Evolutionary conservation across 1,140 invertebrate species (phyloP).

Genomic region (Saccostrea cuccullata): DNA sequence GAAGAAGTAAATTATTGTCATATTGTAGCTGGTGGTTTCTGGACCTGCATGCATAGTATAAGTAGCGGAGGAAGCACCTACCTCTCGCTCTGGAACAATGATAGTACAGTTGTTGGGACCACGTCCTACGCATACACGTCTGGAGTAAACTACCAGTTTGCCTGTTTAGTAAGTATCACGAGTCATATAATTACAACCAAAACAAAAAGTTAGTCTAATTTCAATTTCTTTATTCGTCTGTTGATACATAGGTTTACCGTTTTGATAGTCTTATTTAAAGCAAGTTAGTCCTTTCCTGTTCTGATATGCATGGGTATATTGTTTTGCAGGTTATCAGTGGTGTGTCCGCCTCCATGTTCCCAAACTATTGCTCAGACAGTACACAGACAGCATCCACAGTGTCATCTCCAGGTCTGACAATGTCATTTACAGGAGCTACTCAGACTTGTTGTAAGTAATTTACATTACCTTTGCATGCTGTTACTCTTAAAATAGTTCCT

Average conservation of each 20-base stretch:
- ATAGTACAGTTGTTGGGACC: slow-evolving; percentile 38
- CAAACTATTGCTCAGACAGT: slow-evolving; percentile 49
- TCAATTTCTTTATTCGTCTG: too few species aligned
- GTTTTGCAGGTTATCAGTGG: slow-evolving; percentile 39
- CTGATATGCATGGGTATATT: too few species aligned
- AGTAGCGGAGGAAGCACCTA: slow-evolving; percentile 42
- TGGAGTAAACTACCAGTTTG: slow-evolving; percentile 33
- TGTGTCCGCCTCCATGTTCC: slow-evolving; percentile 39
- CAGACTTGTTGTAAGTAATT: slow-evolving; percentile 30
- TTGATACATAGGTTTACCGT: too few species aligned
- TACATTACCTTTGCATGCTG: neutral
- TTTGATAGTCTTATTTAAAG: too few species aligned
- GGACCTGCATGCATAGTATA: slow-evolving; percentile 46
- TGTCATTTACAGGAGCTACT: slow-evolving; percentile 36
- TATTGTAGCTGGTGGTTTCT: slow-evolving; percentile 46
- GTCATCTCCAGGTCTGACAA: slow-evolving; percentile 25
- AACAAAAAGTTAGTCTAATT: too few species aligned
- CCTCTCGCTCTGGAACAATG: slow-evolving; percentile 54
- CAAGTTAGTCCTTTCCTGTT: too few species aligned
- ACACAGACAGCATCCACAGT: slow-evolving; percentile 51
- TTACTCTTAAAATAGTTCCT: too few species aligned
- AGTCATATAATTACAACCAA: neutral
- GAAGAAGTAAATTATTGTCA: neutral
- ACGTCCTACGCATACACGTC: slow-evolving; percentile 52
- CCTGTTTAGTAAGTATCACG: neutral